phyloP scores from a whole-genome alignment of 2,888 invertebrate genomes.

The Phania funesta region DNA sequence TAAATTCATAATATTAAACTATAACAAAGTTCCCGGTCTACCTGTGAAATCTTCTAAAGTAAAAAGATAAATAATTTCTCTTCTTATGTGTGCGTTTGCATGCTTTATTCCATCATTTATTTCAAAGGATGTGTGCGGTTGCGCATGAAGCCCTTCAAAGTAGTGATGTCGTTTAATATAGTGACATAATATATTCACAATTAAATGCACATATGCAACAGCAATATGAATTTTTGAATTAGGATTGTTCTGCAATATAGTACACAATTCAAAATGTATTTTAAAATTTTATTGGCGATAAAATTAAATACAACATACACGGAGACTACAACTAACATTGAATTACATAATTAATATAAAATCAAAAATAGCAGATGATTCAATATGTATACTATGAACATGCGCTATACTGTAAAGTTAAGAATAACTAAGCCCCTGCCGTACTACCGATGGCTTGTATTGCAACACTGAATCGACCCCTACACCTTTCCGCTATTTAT shows the following conservation, averaged over 20 bases:
- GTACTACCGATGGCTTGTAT: no score
- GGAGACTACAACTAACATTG: neutral
- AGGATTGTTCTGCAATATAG: no score
- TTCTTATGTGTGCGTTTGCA: neutral
- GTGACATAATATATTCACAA: conserved; percentile 55
- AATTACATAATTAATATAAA: no score
- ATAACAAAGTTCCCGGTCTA: conserved; percentile 43
- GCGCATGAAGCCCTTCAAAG: conserved; percentile 54
- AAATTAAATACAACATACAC: conserved; percentile 5
- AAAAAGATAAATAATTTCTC: neutral
- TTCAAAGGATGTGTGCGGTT: conserved; percentile 50
- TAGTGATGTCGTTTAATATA: conserved; percentile 20
- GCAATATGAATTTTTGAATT: no score
- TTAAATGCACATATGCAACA: conserved; percentile 2
- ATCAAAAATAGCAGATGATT: no score
- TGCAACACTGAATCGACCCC: no score
- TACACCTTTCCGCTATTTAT: no score
- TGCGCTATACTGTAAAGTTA: no score
- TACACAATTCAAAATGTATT: neutral
- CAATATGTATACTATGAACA: no score
- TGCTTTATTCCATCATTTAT: neutral
- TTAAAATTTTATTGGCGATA: conserved; percentile 35
- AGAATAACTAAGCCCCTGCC: no score
- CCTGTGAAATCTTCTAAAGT: conserved; percentile 42
- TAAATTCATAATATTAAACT: conserved; percentile 29